A percentile compares a stretch with the other conserved stretches of the same genome.
phyloP scores from a whole-genome alignment of 2,113 vertebrate genomes.

The Cariama cristata region DNA sequence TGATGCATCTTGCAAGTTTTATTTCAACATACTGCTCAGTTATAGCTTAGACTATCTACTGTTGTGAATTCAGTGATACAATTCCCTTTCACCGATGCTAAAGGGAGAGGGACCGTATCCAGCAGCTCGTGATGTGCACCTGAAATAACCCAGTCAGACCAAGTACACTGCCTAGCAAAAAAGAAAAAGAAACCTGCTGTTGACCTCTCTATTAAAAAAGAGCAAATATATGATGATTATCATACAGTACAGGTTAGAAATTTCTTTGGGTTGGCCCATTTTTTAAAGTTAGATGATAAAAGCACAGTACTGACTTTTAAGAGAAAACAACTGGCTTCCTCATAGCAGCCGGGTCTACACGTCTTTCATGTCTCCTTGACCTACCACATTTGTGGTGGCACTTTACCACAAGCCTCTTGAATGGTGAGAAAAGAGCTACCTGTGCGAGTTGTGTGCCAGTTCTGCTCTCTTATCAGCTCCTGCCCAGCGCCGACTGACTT shows the following conservation, averaged over 20 bases:
- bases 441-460: background rate
- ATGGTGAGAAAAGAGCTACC: background rate
- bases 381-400: background rate
- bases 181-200: background rate
- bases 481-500: background rate
- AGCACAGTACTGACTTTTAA: background rate
- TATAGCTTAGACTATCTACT: background rate
- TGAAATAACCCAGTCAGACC: background rate
- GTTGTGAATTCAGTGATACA: background rate
- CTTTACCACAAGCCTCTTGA: background rate
- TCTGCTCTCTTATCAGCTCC: background rate
- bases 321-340: background rate
- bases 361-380: background rate
- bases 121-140: background rate
- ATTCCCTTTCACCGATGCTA: background rate
- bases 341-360: background rate
- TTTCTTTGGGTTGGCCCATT: background rate
- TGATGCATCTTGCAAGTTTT: background rate
- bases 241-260: background rate
- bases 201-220: background rate
- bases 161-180: background rate
- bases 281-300: background rate
- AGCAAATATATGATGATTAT: background rate
- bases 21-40: background rate
- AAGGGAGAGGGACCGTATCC: background rate